Conservation (phyloP, 2,797 vertebrate species). For the Tamandua tetradactyla region DNA sequence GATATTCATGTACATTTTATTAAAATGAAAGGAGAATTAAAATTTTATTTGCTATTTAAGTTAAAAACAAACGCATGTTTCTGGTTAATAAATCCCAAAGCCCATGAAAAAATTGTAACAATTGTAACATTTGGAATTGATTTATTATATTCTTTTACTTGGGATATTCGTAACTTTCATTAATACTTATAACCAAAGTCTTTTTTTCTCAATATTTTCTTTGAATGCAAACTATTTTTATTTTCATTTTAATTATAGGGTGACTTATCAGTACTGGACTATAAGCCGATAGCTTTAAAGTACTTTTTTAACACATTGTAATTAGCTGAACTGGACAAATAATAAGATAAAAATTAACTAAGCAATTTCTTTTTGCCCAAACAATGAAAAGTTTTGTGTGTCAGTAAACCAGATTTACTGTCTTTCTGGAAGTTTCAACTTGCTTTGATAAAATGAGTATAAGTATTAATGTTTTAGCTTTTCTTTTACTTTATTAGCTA, state of each 20-base stretch:
- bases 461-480: not conserved
- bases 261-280: slow-evolving; percentile 50
- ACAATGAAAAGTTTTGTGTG: slow-evolving; percentile 9
- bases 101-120: not conserved
- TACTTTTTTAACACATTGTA: slow-evolving; percentile 59
- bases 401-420: not conserved
- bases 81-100: slow-evolving; percentile 23
- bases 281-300: slow-evolving; percentile 54
- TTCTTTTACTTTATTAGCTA: slow-evolving; percentile 24
- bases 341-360: slow-evolving; percentile 42
- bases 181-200: slow-evolving; percentile 36
- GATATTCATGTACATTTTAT: not conserved
- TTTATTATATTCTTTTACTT: slow-evolving; percentile 44
- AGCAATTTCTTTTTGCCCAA: slow-evolving; percentile 55
- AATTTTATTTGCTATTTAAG: not conserved
- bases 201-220: slow-evolving; percentile 62
- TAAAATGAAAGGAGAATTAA: not conserved
- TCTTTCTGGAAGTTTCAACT: slow-evolving; percentile 37
- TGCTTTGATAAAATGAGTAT: slow-evolving; percentile 20
- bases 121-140: slow-evolving; percentile 45
- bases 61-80: slow-evolving; percentile 11
- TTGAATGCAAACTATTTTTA: not conserved
- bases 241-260: slow-evolving; percentile 59
- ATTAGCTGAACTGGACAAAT: slow-evolving; percentile 60
- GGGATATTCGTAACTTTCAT: slow-evolving; percentile 59